Base-by-base conservation (phyloP, 2,797 vertebrate species). In the Eutrigla gurnardus region DNA sequence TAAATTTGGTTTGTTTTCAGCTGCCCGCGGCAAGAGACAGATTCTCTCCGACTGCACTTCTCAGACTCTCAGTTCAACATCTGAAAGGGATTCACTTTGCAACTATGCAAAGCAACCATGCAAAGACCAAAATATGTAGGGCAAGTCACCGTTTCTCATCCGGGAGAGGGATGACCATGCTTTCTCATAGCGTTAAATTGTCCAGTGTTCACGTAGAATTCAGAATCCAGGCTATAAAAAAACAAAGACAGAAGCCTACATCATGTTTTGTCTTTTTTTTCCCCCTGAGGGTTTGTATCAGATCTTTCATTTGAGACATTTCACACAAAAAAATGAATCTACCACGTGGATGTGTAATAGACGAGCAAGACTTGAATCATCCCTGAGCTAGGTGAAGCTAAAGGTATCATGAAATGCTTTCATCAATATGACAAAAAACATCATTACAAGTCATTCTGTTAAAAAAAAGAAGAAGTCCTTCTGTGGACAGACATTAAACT, bases 1-100 rank as follows among this genome's bases (percentile, higher is more conserved):
- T 70, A 84, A 85, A 89, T 88, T 70, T 84, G 82, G 81, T 90
- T 90, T 90, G 87, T 90, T 90, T 91, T 86, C 85, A 81, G 77
- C 73, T 65, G 88, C 91, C 82, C 65, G 2, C 81, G 83, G 89
- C 86, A 15, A 84, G 80, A 92, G 79, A 85, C 84, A 86, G 80
- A 91, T 91, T 84, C 83, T 83, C 78, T 84, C 53, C 74, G 84
- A 89, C 86, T 90, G 86, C 82, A 81, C 78, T 86, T 75, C 82
- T 85, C 82, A 88, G 77, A 81, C 79, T 82, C 68, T 82, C 68
- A 17, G 70, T 70, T 84, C 78, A 86, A 75, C 84, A 81, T 87
- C 76, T 84, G 53, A 77, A 82, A 81, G 82, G 74, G 75, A 83
- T 88, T 87, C 73, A 84, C 79, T 85, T 25, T 78, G 67, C 75